phyloP scores from a whole-genome alignment of 30 jellyfish, hydroid and myxozoan species.

The Euphysa ruthae region DNA sequence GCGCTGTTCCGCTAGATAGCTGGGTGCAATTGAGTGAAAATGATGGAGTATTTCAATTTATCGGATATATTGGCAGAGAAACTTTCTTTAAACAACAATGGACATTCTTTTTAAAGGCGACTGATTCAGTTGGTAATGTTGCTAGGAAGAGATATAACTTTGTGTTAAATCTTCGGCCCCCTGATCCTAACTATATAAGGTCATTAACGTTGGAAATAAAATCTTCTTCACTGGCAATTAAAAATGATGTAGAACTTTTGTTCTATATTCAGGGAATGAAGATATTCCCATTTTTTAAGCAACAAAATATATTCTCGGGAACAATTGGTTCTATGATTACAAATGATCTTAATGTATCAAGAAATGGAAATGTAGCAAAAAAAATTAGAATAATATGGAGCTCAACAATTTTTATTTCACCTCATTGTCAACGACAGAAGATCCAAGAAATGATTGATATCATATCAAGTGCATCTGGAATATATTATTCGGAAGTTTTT shows the following conservation, averaged over 20 bases:
- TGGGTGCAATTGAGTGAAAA: constrained; percentile 33
- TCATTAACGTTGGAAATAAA: background rate
- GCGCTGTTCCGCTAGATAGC: constrained; percentile 31
- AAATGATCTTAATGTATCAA: constrained; percentile 8
- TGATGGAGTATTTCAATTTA: background rate
- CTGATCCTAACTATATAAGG: constrained; percentile 4
- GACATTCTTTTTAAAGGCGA: constrained; percentile 48
- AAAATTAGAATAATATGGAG: constrained; percentile 43
- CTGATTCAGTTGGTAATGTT: constrained; percentile 34
- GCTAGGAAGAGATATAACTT: constrained; percentile 8
- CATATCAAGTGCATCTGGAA: constrained; percentile 28
- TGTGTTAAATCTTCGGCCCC: background rate
- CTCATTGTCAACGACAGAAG: constrained; percentile 22
- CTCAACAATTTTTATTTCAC: constrained; percentile 13
- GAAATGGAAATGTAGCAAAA: constrained; percentile 24
- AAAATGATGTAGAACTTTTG: constrained; percentile 40
- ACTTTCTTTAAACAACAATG: constrained; percentile 23
- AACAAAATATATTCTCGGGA: background rate
- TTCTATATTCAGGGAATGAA: constrained; percentile 31
- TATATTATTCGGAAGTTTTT: constrained; percentile 30
- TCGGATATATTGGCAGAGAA: background rate
- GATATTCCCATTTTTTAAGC: background rate
- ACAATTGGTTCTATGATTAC: background rate
- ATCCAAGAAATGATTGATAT: constrained; percentile 6
- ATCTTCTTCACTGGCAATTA: background rate